phyloP scores from a whole-genome alignment of 2,888 invertebrate species.

The Brachynemurus nebulosus region DNA sequence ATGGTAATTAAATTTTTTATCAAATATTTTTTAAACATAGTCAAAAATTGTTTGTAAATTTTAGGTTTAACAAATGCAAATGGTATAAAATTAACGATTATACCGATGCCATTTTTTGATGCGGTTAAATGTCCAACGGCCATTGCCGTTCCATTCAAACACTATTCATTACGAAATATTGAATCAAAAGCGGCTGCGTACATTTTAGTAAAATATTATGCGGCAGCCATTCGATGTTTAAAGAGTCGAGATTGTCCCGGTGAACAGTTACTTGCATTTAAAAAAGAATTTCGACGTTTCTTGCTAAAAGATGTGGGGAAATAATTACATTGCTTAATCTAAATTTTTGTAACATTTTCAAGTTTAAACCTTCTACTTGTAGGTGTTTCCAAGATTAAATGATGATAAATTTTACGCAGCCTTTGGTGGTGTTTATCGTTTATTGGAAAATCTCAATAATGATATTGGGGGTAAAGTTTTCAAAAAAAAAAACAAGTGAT shows the following conservation, averaged over 20 bases:
- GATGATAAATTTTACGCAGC: slow-evolving; percentile 47
- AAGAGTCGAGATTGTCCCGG: too few species aligned
- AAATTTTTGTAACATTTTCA: too few species aligned
- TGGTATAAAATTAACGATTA: too few species aligned
- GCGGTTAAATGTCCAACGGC: slow-evolving; percentile 36
- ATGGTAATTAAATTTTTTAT: neutral
- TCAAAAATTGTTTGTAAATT: neutral
- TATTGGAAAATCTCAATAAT: slow-evolving; percentile 31
- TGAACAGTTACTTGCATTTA: slow-evolving; percentile 35
- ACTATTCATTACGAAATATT: slow-evolving; percentile 35
- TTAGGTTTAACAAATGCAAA: neutral
- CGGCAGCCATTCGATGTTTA: slow-evolving; percentile 38
- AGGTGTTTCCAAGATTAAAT: slow-evolving; percentile 38
- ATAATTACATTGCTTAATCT: too few species aligned
- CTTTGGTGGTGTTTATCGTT: slow-evolving; percentile 29
- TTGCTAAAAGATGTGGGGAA: slow-evolving; percentile 31
- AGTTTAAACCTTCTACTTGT: slow-evolving; percentile 14
- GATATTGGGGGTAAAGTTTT: too few species aligned
- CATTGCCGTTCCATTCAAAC: slow-evolving; percentile 47
- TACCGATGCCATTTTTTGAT: slow-evolving; percentile 45
- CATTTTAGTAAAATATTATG: slow-evolving; percentile 38
- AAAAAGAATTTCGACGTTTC: slow-evolving; percentile 40
- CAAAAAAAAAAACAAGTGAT: too few species aligned
- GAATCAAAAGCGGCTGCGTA: slow-evolving; percentile 31
- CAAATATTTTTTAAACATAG: neutral